These are phyloP conservation scores for Ptyas mucosa DNA, from an alignment of 2,113 vertebrate species.

Conservation along the genomic window DNA sequence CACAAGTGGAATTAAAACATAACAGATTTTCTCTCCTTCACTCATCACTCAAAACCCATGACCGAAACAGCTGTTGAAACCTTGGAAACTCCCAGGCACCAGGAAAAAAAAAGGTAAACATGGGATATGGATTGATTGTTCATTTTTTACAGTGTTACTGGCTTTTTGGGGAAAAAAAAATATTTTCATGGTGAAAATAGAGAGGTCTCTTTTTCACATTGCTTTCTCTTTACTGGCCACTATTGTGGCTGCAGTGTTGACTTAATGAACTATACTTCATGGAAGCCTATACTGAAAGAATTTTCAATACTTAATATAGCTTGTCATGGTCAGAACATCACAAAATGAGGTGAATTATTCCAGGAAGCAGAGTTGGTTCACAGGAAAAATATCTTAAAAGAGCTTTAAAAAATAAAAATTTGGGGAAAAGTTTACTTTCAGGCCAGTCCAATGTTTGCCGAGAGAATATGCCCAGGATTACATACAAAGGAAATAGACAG, in stretches of 20 bases:
- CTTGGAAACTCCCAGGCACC: background rate
- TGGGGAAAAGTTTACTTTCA: background rate
- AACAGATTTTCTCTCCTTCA: background rate
- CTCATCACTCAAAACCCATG: background rate
- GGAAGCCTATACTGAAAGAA: background rate
- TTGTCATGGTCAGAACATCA: background rate
- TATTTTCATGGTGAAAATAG: background rate
- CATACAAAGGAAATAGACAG: background rate
- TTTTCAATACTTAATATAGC: background rate
- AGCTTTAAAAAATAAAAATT: background rate
- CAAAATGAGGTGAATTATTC: too few relatives aligned
- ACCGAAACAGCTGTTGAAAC: background rate
- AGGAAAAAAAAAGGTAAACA: background rate
- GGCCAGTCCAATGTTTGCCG: background rate
- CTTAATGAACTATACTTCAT: background rate
- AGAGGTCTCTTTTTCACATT: background rate
- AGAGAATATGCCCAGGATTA: background rate
- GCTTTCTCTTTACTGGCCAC: background rate
- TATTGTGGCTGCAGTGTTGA: background rate
- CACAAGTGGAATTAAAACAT: background rate
- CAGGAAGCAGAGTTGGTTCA: background rate
- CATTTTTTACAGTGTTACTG: background rate
- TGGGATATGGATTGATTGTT: background rate
- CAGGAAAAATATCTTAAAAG: background rate
- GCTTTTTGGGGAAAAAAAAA: background rate